Base-by-base conservation (phyloP, 2,113 vertebrate genomes). In the Machaerirhynchus nigripectus region DNA sequence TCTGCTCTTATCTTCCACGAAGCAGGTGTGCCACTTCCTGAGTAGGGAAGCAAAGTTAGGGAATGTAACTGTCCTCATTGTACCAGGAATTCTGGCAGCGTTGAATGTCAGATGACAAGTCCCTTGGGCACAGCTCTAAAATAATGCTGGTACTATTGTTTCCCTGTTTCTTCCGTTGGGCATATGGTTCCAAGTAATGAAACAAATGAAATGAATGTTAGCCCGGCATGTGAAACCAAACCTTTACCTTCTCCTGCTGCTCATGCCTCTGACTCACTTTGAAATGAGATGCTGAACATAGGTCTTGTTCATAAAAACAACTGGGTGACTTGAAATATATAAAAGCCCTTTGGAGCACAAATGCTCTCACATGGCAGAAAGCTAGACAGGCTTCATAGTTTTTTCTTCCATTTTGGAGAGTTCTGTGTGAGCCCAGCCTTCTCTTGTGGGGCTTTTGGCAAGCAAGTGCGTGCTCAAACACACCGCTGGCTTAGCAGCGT, bases 51-150 rank as follows among this genome's bases (percentile, higher is more conserved):
- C 30, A 33, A 75, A 59, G 26, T 79, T 61, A 77, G 47, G 47
- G 46, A 94, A 39, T 44, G 20, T 37, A 71, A 46, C 37, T 73
- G 24, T 76, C 49, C 39, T 87, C 22, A 20, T 56, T 82, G 46
- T 42, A 46, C 17, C 0, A 0, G 44, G 69, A 87, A 44, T 84
- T 67, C 69, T 89, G 46, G 57, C 37, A 68, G n/a, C 0, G 0
- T 7, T 82, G 31, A 77, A 50, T 37, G 59, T 73, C 63, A 77
- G 35, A 39, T 77, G 59, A 65, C n/a, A 55, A 50, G 24, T 70
- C 24, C 31, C 49, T 63, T 59, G 24, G 71, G 21, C 60, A 9
- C 57, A 20, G 40, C 53, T 89, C 37, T 89, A 40, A 85, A 97
- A 71, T 65, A 64, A 91, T 53, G 39, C 37, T 49, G 33, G 1